Percentiles rank a stretch among this genome's conserved stretches.
Conservation (phyloP, 1,140 invertebrate species). For the Helicoverpa armigera region DNA sequence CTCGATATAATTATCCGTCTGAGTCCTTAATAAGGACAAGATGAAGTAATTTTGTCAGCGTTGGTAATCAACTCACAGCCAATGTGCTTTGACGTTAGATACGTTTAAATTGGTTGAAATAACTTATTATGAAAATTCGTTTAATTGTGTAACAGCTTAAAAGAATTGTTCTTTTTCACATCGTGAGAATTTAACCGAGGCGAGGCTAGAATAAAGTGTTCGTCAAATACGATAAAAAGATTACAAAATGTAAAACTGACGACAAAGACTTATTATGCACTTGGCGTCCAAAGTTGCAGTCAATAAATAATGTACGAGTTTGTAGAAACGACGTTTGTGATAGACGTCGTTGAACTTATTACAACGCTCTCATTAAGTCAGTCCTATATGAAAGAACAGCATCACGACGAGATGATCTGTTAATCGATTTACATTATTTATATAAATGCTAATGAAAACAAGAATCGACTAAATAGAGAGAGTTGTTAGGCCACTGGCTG, state of each 20-base stretch:
- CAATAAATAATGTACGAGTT: neutral
- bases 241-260: too few relatives aligned
- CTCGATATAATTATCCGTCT: neutral
- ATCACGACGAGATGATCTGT: conserved; percentile 8
- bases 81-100: neutral
- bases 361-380: neutral
- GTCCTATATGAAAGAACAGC: neutral
- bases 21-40: neutral
- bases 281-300: too few relatives aligned
- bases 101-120: too few relatives aligned
- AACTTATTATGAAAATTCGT: too few relatives aligned
- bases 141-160: too few relatives aligned
- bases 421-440: conserved; percentile 40
- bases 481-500: conserved; percentile 49
- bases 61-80: neutral
- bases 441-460: conserved; percentile 29
- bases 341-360: neutral
- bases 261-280: too few relatives aligned
- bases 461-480: conserved; percentile 51
- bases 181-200: too few relatives aligned
- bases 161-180: too few relatives aligned
- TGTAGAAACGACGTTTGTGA: neutral
- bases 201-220: too few relatives aligned
- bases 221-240: too few relatives aligned
- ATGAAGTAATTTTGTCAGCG: neutral